Base-by-base conservation (phyloP, 1,140 invertebrate genomes). In the Lepidostoma basale region DNA sequence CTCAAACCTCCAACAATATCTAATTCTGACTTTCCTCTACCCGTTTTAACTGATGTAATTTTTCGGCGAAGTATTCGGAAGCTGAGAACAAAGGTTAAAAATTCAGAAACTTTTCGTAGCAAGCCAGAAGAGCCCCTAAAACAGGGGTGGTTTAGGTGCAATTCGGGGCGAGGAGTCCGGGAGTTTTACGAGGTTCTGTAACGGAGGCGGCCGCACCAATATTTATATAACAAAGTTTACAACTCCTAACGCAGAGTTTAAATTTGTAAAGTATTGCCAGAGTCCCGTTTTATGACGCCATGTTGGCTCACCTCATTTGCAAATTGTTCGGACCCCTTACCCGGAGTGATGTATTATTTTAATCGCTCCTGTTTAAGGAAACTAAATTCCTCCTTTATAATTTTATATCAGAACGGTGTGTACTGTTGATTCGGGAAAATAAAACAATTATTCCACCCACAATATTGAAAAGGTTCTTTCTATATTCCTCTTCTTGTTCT, bases 211-310 rank as follows among this genome's bases (percentile, higher is more conserved):
- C 23, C 26, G 49, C 64, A 49, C 63, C 64, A 70, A 71, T 71
- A 71, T 71, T 71, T 71, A 71, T 71, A 71, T 59, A 71, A 68
- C 62, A 67, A 71, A 71, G 69, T 71, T 71, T 67, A 39, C 66
- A 71, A 71, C 69, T 71, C 64, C 69, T 52, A 39, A 71, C 30
- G 18, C 28, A 36, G 62, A 71, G 69, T 71, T 71, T 71, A 71
- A 67, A 71, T 71, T 65, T 65, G 52, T 65, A 68, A 67, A 71
- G 69, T 71, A 71, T 71, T 67, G 20, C 40, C 52, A 42, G 68
- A 39, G 59, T 70, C 44, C 62, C 56, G 62, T 70, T 66, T 65
- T 59, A 70, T 66, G 68, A 66, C 56, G 62, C 68, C 42, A 40
- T 40, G 62, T 70, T 60, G 63, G 58, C 56, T 70, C 62, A 66